Conservation (phyloP, 1,140 invertebrate species). For the Drosophila navojoa region DNA sequence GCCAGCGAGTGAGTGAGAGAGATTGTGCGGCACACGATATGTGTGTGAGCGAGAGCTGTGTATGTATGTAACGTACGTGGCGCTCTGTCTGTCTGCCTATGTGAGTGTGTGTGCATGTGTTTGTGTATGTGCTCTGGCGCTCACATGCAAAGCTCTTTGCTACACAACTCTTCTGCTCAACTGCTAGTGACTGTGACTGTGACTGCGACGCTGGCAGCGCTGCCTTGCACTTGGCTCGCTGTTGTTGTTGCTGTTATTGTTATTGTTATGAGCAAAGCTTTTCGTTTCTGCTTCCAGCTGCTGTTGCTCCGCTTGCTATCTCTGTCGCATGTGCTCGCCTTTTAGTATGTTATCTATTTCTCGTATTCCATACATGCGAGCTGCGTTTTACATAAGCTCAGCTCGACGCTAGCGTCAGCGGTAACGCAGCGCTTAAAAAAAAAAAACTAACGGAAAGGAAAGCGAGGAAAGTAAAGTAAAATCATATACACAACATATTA, state of each 20-base stretch:
- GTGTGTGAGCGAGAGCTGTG: constrained; percentile 33
- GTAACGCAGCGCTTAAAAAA: constrained; percentile 7
- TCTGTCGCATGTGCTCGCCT: constrained; percentile 74
- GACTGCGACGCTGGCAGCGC: constrained; percentile 47
- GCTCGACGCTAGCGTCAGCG: constrained; percentile 27
- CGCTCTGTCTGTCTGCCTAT: constrained; percentile 52
- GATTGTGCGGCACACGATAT: constrained; percentile 7
- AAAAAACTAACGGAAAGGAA: background rate
- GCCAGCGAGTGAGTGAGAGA: constrained; percentile 13
- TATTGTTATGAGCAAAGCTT: constrained; percentile 38
- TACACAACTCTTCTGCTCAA: constrained; percentile 74
- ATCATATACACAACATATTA: constrained; percentile 81
- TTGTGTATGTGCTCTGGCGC: constrained; percentile 15
- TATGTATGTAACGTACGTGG: constrained; percentile 60
- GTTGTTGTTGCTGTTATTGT: constrained; percentile 25
- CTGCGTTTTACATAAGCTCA: constrained; percentile 66
- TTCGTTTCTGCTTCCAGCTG: constrained; percentile 44
- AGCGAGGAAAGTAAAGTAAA: constrained; percentile 53
- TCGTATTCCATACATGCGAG: constrained; percentile 67
- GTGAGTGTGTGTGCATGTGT: constrained; percentile 22
- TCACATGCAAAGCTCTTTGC: constrained; percentile 46
- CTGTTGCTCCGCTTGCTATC: constrained; percentile 41
- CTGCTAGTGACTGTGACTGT: constrained; percentile 21
- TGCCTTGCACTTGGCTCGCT: constrained; percentile 30
- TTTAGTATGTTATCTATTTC: constrained; percentile 82